These are phyloP conservation scores for Gobius niger DNA, from an alignment of 2,113 vertebrate genomes.

Conservation along the genomic window DNA sequence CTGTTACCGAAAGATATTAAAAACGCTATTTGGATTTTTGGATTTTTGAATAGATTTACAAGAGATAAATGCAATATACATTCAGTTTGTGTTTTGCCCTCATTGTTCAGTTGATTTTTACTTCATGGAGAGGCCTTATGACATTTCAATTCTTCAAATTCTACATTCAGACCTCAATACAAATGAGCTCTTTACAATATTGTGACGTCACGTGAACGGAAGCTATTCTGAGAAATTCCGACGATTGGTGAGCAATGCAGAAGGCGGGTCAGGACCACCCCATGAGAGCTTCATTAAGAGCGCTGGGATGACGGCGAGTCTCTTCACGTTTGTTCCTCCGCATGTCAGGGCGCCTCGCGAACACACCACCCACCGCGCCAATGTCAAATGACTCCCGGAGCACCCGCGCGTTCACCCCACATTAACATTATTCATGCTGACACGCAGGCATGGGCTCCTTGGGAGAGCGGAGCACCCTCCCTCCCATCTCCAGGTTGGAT, in stretches of 20 bases:
- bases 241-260: not conserved
- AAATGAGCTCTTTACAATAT: too few species aligned
- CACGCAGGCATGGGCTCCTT: slow-evolving; percentile 26
- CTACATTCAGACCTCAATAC: too few species aligned
- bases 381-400: slow-evolving; percentile 44
- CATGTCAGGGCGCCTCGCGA: slow-evolving; percentile 29
- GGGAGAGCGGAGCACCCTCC: slow-evolving; percentile 4
- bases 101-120: too few species aligned
- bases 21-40: too few species aligned
- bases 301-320: slow-evolving; percentile 20
- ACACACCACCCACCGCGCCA: slow-evolving; percentile 40
- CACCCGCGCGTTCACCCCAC: slow-evolving; percentile 19
- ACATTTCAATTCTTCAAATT: too few species aligned
- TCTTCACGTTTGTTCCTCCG: slow-evolving; percentile 27
- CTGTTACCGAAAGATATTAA: not conserved
- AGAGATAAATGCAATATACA: too few species aligned
- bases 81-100: too few species aligned
- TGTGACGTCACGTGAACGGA: too few species aligned
- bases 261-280: slow-evolving; percentile 1
- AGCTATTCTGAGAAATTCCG: not conserved
- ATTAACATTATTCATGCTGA: slow-evolving; percentile 44
- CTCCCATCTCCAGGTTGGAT: slow-evolving; percentile 26
- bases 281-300: slow-evolving; percentile 20
- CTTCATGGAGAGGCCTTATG: too few species aligned
- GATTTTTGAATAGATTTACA: too few species aligned